Evolutionary conservation across 2,797 vertebrate species (phyloP).

Genomic region (Psittacula derbiana): DNA sequence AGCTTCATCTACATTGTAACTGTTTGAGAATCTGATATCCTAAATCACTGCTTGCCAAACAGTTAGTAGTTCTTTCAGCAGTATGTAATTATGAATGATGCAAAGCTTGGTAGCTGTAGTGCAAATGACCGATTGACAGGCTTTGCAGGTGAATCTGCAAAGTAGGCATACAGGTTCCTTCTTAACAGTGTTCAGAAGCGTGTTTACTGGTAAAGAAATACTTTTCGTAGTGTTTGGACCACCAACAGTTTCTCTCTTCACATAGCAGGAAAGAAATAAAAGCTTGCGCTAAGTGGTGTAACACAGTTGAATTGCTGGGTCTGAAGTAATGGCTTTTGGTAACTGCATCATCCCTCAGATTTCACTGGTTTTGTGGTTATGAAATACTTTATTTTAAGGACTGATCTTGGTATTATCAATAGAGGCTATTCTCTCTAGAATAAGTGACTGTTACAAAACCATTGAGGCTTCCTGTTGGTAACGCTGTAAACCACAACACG

Average conservation of each 20-base stretch:
- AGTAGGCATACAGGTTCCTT: not conserved
- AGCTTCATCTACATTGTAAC: not conserved
- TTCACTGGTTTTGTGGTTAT: constrained; percentile 42
- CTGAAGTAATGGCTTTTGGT: not conserved
- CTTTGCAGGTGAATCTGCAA: not conserved
- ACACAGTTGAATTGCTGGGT: not conserved
- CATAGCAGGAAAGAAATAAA: not conserved
- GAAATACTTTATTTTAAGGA: constrained; percentile 33
- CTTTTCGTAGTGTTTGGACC: fast-evolving
- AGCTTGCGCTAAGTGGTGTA: not conserved
- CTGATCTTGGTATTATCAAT: constrained; percentile 17
- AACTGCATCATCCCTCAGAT: not conserved
- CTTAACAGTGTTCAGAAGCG: not conserved
- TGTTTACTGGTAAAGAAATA: not conserved
- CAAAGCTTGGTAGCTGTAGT: not conserved
- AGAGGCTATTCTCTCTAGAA: constrained; percentile 35
- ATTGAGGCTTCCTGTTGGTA: constrained; percentile 70
- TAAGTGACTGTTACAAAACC: constrained; percentile 48
- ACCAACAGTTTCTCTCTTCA: not conserved
- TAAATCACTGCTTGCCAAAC: not conserved
- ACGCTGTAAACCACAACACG: constrained; percentile 46
- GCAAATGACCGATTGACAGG: not conserved
- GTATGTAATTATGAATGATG: fast-evolving
- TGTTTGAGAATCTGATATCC: not conserved
- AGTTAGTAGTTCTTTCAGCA: not conserved